A percentile compares a stretch with the other conserved stretches of the same genome.
These are phyloP conservation scores for Nasonia oneida DNA, from an alignment of 2,888 invertebrate species.

Conservation along the genomic window DNA sequence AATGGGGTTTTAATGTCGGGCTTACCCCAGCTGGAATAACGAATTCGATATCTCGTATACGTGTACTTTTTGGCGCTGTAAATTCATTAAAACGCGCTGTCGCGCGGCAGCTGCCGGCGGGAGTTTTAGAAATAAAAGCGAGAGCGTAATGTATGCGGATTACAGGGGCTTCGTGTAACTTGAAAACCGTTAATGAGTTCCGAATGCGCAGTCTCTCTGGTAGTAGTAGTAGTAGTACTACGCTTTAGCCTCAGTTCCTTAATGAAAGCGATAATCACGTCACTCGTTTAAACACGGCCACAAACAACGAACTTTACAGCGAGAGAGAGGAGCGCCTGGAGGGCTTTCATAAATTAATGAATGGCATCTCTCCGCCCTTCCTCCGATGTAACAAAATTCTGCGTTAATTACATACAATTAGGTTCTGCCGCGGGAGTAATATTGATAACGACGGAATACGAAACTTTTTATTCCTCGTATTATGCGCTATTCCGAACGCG, in stretches of 20 bases:
- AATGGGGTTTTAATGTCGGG: slow-evolving; percentile 15
- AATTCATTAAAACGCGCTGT: not conserved
- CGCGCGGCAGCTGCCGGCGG: not conserved
- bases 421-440: not conserved
- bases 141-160: slow-evolving; percentile 17
- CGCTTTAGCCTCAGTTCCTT: slow-evolving; percentile 43
- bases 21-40: not conserved
- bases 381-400: slow-evolving; percentile 7
- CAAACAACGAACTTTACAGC: slow-evolving; percentile 52
- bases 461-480: not conserved
- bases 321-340: slow-evolving; percentile 33
- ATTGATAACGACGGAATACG: slow-evolving; percentile 16
- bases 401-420: slow-evolving; percentile 38
- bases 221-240: not conserved
- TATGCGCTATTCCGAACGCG: not conserved
- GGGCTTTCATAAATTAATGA: slow-evolving; percentile 49
- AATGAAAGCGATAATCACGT: slow-evolving; percentile 58
- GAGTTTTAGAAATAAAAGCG: not conserved
- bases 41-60: not conserved
- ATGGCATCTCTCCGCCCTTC: slow-evolving; percentile 15
- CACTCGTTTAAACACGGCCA: slow-evolving; percentile 51
- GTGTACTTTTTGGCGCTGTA: not conserved
- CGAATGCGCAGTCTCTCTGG: not conserved
- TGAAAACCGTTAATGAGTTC: slow-evolving; percentile 30
- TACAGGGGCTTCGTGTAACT: not conserved